A percentile compares a stretch with the other conserved stretches of the same genome.
Evolutionary conservation across 2,888 invertebrate genomes (phyloP).

Genomic region (Linyphia triangularis): DNA sequence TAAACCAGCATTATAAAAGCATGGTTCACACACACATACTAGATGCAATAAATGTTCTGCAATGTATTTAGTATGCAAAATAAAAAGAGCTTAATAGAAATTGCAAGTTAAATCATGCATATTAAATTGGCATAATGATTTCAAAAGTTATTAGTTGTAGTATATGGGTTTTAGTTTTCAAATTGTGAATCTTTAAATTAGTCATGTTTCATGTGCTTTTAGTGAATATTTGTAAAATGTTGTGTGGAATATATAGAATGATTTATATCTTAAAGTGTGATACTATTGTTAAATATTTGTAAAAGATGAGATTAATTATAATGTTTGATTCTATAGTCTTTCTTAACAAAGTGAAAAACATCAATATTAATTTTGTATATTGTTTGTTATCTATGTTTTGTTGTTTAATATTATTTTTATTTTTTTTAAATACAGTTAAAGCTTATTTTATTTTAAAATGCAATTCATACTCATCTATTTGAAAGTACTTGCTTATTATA

Average conservation of each 20-base stretch:
- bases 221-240: not conserved
- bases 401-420: not conserved
- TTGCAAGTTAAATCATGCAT: not conserved
- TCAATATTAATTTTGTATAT: not conserved
- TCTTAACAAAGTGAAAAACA: not conserved
- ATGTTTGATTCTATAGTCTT: not conserved
- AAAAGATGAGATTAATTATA: not conserved
- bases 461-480: not conserved
- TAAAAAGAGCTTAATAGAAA: slow-evolving; percentile 48
- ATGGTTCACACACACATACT: too few relatives aligned
- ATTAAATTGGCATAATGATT: not conserved
- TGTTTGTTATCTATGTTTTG: not conserved
- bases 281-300: not conserved
- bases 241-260: not conserved
- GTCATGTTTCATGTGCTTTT: not conserved
- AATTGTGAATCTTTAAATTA: not conserved
- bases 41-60: not conserved
- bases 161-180: not conserved
- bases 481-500: not conserved
- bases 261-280: not conserved
- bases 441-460: not conserved
- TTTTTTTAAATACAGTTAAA: not conserved
- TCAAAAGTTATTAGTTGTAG: not conserved
- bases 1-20: too few relatives aligned
- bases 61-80: slow-evolving; percentile 22